phyloP scores from a whole-genome alignment of 2,113 vertebrate species.

The Ia io region DNA sequence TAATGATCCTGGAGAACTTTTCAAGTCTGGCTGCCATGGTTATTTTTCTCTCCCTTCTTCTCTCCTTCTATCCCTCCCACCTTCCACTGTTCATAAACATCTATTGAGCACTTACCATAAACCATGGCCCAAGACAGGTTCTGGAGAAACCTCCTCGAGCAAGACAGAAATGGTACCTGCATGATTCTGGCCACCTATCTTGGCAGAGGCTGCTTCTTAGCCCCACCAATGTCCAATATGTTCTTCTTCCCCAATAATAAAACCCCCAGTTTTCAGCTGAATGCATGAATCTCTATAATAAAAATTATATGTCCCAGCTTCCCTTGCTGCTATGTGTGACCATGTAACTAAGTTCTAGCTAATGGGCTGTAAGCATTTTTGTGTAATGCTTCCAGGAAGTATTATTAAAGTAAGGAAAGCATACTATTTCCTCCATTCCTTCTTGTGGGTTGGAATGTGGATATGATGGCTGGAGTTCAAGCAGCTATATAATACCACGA shows the following conservation, averaged over 20 bases:
- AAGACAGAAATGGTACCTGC: neutral
- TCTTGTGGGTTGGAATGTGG: neutral
- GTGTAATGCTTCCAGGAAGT: neutral
- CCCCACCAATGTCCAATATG: neutral
- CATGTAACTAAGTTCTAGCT: neutral
- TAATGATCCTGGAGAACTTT: constrained; percentile 24
- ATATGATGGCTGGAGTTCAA: constrained; percentile 25
- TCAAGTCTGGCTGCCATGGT: neutral
- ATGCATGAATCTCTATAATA: neutral
- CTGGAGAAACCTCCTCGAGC: neutral
- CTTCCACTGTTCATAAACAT: neutral
- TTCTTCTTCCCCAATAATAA: neutral
- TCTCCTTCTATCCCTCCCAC: neutral
- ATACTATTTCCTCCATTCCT: neutral
- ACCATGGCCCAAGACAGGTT: neutral
- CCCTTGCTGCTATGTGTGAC: neutral
- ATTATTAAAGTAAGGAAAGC: neutral
- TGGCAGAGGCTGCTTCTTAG: neutral
- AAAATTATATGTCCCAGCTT: neutral
- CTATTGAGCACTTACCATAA: neutral
- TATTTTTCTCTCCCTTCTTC: neutral
- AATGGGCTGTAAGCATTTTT: neutral
- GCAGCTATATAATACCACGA: neutral
- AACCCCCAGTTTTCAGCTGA: neutral
- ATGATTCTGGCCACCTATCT: neutral